phyloP scores from a whole-genome alignment of 35 echinoderm and acorn worm species.

The Ophioderma brevispina region DNA sequence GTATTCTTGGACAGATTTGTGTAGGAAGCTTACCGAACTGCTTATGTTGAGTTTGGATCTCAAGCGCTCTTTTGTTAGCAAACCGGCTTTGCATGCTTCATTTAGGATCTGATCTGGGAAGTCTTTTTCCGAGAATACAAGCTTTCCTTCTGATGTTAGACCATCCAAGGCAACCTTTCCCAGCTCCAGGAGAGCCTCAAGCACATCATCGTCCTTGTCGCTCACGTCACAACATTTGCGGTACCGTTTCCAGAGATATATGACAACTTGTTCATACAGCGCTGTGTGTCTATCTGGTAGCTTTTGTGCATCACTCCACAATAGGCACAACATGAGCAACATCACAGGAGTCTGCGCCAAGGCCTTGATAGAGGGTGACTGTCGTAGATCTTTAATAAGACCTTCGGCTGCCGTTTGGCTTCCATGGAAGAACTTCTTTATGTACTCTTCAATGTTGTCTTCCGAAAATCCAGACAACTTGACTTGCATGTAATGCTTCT shows the following conservation, averaged over 20 bases:
- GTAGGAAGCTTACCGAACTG: background rate
- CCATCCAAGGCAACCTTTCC: background rate
- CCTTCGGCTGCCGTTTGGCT: background rate
- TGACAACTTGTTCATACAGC: background rate
- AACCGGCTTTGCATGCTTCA: background rate
- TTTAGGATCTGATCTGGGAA: background rate
- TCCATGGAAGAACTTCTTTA: background rate
- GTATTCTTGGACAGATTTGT: background rate
- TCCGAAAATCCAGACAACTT: background rate
- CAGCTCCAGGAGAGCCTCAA: background rate
- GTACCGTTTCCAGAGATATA: background rate
- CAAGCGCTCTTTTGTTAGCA: background rate
- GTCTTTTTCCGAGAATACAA: background rate
- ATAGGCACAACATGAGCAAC: background rate
- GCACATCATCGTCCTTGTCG: background rate
- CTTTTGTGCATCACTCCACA: background rate
- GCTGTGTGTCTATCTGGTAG: background rate
- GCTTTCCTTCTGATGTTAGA: background rate
- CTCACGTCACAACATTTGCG: background rate
- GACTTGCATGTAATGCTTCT: background rate
- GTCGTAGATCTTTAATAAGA: background rate
- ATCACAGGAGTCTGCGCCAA: slow-evolving; percentile 1
- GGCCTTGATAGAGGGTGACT: background rate
- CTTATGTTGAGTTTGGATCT: background rate
- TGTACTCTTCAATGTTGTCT: background rate